Base-by-base conservation (phyloP, 2,113 vertebrate genomes). In the Ifrita kowaldi region DNA sequence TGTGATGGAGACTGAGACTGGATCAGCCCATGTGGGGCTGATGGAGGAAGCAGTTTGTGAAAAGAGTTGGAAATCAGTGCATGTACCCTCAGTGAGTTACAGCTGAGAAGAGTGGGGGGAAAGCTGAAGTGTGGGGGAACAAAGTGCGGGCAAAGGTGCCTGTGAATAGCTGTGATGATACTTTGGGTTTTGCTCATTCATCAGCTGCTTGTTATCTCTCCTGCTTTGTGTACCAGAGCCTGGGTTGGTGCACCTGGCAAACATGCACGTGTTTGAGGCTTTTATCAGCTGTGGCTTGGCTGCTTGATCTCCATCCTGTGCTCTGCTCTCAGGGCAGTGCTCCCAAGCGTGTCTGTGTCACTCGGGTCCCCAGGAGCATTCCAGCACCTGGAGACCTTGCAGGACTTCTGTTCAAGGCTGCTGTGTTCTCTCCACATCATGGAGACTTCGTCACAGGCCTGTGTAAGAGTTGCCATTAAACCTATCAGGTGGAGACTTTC, bases 291-390 rank as follows among this genome's bases (percentile, higher is more conserved):
- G 30, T 19, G 11, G 35, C 15, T 33, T 68, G 53, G 77, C 77
- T 90, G 76, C 52, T 89, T 19, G 4, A 14, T 52, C 20, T 60
- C 55, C 28, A 21, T 39, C 46, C 76, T 42, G 1, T 63, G 42
- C 71, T 46, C n/a, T 5, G 35, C 59, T 64, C 10, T 0, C 13
- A 3, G 63, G 12, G 28, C 0, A 2, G 18, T 8, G 42, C 46
- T 70, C 53, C 63, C 79, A 11, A 21, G 27, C 0, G 2, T 80
- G 67, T 35, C 11, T 0, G 0, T 44, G 84, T 56, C 28, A 18
- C 62, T 69, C 6, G 7, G 11, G 50, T 83, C 44, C 52, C 44
- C 59, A 22, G 65, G 14, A n/a, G n/a, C 4, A 3, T 33, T 64
- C 16, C 44, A 11, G 64, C 2, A 2, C 39, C 63, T 35, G 50